These are phyloP conservation scores for Antechinus flavipes DNA, from an alignment of 2,113 vertebrate genomes.

Conservation along the genomic window DNA sequence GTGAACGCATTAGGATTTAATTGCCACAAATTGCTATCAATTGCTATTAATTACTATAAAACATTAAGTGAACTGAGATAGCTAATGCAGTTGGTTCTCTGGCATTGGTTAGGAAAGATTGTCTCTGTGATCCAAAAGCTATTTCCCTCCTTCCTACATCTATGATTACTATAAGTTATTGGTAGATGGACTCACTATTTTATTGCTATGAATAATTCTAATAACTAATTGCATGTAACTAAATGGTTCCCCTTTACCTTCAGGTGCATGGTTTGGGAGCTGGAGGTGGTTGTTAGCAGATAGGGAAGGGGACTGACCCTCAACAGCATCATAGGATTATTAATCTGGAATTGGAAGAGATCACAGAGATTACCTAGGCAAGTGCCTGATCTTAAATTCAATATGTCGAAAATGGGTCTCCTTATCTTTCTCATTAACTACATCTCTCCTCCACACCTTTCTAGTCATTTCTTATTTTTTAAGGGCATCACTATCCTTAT, in stretches of 20 bases:
- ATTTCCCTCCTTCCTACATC: neutral
- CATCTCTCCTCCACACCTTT: neutral
- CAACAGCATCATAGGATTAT: neutral
- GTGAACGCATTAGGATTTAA: constrained; percentile 50
- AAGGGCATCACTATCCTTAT: neutral
- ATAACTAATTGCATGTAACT: constrained; percentile 38
- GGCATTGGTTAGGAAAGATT: constrained; percentile 32
- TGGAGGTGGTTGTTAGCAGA: neutral
- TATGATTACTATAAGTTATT: neutral
- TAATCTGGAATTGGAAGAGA: neutral
- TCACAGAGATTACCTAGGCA: neutral
- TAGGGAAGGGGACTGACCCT: neutral
- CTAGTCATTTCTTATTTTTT: neutral
- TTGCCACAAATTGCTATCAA: constrained; percentile 56
- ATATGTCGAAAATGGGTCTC: neutral
- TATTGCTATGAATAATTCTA: constrained; percentile 29
- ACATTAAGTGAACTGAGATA: constrained; percentile 41
- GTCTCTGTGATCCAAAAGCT: constrained; percentile 9
- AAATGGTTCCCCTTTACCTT: neutral
- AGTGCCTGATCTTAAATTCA: neutral
- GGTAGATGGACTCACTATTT: constrained; percentile 24
- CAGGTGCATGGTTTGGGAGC: neutral
- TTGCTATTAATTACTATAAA: constrained; percentile 47
- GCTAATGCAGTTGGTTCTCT: constrained; percentile 16
- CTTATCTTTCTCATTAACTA: neutral